Conservation (phyloP, 2,797 vertebrate genomes). For the Siniperca scherzeri region DNA sequence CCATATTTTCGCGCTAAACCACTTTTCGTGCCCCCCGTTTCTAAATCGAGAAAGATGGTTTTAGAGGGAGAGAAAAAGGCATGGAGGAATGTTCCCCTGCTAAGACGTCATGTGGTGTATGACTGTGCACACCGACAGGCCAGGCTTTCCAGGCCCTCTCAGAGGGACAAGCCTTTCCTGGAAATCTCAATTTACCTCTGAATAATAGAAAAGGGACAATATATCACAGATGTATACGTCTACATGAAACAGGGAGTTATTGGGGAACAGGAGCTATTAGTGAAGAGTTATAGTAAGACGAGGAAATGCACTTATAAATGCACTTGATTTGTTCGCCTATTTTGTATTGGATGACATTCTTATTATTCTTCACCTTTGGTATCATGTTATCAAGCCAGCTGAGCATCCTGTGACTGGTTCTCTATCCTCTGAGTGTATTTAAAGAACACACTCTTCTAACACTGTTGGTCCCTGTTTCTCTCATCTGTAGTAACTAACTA, state of each 20-base stretch:
- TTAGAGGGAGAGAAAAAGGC: constrained; percentile 73
- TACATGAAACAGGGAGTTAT: constrained; percentile 48
- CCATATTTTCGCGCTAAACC: constrained; percentile 67
- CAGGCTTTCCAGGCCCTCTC: constrained; percentile 66
- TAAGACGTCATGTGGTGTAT: constrained; percentile 81
- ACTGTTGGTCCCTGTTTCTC: constrained; percentile 48
- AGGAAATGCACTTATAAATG: constrained; percentile 36
- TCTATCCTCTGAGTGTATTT: constrained; percentile 31
- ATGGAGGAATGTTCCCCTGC: constrained; percentile 82
- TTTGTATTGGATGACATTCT: constrained; percentile 50
- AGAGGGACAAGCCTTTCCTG: constrained; percentile 76
- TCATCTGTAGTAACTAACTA: constrained; percentile 54
- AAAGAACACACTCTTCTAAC: constrained; percentile 16
- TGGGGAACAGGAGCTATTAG: constrained; percentile 40
- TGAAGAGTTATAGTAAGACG: constrained; percentile 47
- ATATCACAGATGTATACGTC: constrained; percentile 53
- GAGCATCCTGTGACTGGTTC: constrained; percentile 20
- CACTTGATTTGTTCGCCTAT: constrained; percentile 53
- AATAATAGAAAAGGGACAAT: constrained; percentile 71
- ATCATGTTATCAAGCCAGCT: constrained; percentile 32
- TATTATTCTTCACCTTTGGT: constrained; percentile 38
- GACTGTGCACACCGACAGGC: constrained; percentile 76
- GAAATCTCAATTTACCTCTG: constrained; percentile 81
- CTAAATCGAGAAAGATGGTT: constrained; percentile 80
- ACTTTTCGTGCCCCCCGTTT: constrained; percentile 70